A percentile compares a stretch with the other conserved stretches of the same genome.
phyloP scores from a whole-genome alignment of 2,113 vertebrate species.

The Melanocharis versteri region DNA sequence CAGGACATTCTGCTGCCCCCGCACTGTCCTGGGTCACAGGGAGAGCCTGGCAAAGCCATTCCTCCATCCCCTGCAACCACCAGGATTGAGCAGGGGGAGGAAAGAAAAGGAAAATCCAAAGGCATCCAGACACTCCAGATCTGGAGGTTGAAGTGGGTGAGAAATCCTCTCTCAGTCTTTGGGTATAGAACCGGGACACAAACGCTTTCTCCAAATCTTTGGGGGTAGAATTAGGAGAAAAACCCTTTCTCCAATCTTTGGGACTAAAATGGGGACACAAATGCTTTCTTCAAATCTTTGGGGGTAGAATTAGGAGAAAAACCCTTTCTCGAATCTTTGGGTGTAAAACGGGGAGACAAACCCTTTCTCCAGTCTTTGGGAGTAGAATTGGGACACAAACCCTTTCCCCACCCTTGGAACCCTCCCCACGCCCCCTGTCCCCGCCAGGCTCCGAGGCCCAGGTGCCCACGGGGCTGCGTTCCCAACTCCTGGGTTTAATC shows the following conservation, averaged over 20 bases:
- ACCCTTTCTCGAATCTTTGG: not conserved
- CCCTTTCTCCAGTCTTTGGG: not conserved
- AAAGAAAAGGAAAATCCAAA: not conserved
- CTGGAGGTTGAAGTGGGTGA: not conserved
- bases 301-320: not conserved
- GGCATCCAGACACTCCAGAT: accelerated
- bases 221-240: too few relatives aligned
- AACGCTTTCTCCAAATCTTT: not conserved
- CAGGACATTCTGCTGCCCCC: too few relatives aligned
- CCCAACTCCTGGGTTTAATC: conserved; percentile 38
- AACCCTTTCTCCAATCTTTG: not conserved
- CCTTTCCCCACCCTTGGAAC: not conserved
- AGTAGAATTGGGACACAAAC: not conserved
- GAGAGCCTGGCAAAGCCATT: not conserved
- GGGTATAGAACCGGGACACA: not conserved
- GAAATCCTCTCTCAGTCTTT: not conserved
- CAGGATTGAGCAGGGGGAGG: accelerated
- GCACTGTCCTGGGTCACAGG: accelerated
- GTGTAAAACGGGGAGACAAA: not conserved
- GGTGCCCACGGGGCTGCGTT: not conserved
- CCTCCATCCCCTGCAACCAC: not conserved
- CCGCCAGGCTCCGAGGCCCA: not conserved
- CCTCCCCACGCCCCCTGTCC: not conserved
- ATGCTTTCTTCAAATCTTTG: not conserved
- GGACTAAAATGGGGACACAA: accelerated